Conservation (phyloP, 2,888 invertebrate genomes). For the Pilophorus perplexus region DNA sequence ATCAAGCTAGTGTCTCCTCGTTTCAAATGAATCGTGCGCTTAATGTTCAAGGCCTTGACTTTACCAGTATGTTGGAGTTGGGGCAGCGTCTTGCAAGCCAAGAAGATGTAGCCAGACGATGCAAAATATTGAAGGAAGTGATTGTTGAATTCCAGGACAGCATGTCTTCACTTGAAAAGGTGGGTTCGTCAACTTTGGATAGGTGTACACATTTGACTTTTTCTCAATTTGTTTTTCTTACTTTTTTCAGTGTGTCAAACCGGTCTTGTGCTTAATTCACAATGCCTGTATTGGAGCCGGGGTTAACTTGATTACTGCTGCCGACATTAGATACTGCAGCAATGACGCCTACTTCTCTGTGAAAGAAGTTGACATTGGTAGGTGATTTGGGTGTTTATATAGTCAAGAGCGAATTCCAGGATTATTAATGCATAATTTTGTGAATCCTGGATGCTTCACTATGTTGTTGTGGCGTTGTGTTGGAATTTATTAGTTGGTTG, state of each 20-base stretch:
- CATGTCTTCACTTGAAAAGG: conserved; percentile 75
- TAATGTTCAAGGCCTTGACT: conserved; percentile 67
- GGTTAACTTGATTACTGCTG: conserved; percentile 80
- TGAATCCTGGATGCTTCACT: no score
- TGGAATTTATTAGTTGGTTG: no score
- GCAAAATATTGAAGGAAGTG: conserved; percentile 61
- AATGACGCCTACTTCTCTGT: conserved; percentile 88
- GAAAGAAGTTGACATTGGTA: conserved; percentile 67
- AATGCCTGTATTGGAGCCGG: conserved; percentile 89
- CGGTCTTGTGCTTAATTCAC: conserved; percentile 85
- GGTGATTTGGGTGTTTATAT: no score
- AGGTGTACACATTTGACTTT: background rate
- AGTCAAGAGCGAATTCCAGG: no score
- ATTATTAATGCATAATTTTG: no score
- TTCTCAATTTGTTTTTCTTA: background rate
- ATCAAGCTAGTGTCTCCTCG: no score
- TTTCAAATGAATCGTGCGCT: no score
- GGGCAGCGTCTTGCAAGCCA: conserved; percentile 60
- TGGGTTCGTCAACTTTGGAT: conserved; percentile 48
- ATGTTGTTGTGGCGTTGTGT: no score
- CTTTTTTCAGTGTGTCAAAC: conserved; percentile 71
- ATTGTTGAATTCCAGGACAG: conserved; percentile 73
- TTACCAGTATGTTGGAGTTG: conserved; percentile 62
- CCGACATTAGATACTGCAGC: conserved; percentile 89
- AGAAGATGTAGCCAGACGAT: conserved; percentile 76